These are phyloP conservation scores for Bombyx mori DNA, from an alignment of 1,140 invertebrate genomes.

Conservation along the genomic window DNA sequence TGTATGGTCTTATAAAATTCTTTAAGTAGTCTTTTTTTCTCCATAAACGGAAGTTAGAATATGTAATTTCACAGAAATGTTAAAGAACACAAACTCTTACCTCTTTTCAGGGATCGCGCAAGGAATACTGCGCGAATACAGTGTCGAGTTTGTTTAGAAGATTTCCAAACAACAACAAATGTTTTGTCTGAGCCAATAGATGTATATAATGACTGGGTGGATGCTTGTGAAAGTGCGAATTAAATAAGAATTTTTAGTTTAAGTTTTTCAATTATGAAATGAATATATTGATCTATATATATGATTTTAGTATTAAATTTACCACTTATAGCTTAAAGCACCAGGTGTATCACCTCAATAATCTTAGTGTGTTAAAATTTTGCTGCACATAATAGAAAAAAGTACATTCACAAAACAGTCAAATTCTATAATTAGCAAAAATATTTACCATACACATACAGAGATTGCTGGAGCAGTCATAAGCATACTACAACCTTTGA, in stretches of 20 bases:
- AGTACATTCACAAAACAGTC: no score
- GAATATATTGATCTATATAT: conserved; percentile 2
- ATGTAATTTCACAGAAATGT: no score
- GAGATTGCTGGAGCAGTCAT: no score
- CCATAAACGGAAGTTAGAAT: no score
- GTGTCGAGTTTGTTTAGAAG: conserved; percentile 95
- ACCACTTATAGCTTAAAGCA: no score
- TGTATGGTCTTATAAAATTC: conserved; percentile 77
- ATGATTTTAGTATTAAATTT: not conserved
- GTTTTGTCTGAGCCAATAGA: conserved; percentile 97
- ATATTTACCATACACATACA: no score
- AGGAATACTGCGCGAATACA: conserved; percentile 93
- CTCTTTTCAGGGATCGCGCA: conserved; percentile 87
- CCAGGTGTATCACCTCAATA: no score
- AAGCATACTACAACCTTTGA: no score
- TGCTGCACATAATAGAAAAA: no score
- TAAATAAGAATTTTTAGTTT: conserved; percentile 35
- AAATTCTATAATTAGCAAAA: no score
- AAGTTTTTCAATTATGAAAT: conserved; percentile 21
- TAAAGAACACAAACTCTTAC: no score
- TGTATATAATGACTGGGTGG: conserved; percentile 99
- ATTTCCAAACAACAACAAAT: conserved; percentile 97
- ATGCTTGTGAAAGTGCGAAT: conserved; percentile 86
- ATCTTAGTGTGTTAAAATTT: no score
- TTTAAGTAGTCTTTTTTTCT: not conserved